Evolutionary conservation across 1,140 invertebrate genomes (phyloP).

Genomic region (Argopecten irradians): DNA sequence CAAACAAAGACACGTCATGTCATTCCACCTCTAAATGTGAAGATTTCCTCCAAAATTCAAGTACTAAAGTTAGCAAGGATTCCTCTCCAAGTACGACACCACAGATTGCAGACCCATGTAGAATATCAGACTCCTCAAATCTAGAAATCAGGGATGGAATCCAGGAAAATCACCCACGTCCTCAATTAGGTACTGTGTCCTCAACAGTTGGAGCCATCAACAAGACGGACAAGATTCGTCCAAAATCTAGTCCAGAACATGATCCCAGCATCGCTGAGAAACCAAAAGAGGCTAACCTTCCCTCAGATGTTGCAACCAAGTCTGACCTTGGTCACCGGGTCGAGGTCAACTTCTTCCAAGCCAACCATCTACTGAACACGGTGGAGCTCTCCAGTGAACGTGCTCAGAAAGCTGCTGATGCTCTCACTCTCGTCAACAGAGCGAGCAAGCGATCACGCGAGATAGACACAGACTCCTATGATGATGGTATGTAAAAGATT

Average conservation of each 20-base stretch:
- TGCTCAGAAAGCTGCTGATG: constrained; percentile 27
- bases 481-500: not conserved
- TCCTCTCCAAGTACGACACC: not conserved
- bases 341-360: not conserved
- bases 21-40: not conserved
- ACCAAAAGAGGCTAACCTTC: not conserved
- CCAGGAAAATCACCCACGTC: not conserved
- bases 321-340: not conserved
- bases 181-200: not conserved
- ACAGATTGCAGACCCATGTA: not conserved
- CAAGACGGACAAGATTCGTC: not conserved
- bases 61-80: not conserved
- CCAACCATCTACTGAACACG: not conserved
- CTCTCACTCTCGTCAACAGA: constrained; percentile 11
- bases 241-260: constrained; percentile 36
- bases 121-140: not conserved
- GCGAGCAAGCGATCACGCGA: not conserved
- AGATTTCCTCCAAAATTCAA: not conserved
- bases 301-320: not conserved
- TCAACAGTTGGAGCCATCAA: not conserved
- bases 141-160: not conserved
- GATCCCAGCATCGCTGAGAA: constrained; percentile 12
- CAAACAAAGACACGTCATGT: not conserved
- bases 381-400: constrained; percentile 26
- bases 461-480: not conserved